Conservation (phyloP, 2,113 vertebrate genomes). For the Anoura caudifer region DNA sequence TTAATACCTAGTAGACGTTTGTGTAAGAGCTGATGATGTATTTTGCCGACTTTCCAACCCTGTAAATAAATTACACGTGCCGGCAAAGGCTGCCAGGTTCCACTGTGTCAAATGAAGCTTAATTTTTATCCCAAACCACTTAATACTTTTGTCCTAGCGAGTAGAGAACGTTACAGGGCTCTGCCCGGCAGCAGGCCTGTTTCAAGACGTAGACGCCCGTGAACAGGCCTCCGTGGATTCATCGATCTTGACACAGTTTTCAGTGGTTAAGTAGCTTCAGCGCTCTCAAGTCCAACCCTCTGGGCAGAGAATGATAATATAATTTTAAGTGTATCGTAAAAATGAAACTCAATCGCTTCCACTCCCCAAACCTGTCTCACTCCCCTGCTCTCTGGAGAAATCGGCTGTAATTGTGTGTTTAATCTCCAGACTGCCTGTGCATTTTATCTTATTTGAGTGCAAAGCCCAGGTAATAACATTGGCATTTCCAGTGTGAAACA, state of each 20-base stretch:
- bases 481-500: conserved; percentile 71
- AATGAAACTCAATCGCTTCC: conserved; percentile 72
- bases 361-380: conserved; percentile 70
- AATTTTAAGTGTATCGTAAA: conserved; percentile 77
- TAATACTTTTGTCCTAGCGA: conserved; percentile 58
- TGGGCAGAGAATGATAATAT: conserved; percentile 75
- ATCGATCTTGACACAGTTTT: conserved; percentile 80
- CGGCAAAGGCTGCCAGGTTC: conserved; percentile 73
- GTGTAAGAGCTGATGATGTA: conserved; percentile 85
- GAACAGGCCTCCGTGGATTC: conserved; percentile 83
- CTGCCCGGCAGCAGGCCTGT: background rate
- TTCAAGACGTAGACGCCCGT: conserved; percentile 63
- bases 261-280: conserved; percentile 81
- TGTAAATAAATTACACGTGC: conserved; percentile 86
- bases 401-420: conserved; percentile 64
- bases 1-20: conserved; percentile 85
- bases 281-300: conserved; percentile 66
- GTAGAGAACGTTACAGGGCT: conserved; percentile 1
- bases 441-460: conserved; percentile 71
- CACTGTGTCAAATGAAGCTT: conserved; percentile 80
- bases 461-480: conserved; percentile 71
- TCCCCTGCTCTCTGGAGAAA: conserved; percentile 70
- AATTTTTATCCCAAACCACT: conserved; percentile 74
- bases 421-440: conserved; percentile 28
- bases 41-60: conserved; percentile 81